These are phyloP conservation scores for Dinomys branickii DNA, from an alignment of 2,113 vertebrate genomes.

Conservation along the genomic window DNA sequence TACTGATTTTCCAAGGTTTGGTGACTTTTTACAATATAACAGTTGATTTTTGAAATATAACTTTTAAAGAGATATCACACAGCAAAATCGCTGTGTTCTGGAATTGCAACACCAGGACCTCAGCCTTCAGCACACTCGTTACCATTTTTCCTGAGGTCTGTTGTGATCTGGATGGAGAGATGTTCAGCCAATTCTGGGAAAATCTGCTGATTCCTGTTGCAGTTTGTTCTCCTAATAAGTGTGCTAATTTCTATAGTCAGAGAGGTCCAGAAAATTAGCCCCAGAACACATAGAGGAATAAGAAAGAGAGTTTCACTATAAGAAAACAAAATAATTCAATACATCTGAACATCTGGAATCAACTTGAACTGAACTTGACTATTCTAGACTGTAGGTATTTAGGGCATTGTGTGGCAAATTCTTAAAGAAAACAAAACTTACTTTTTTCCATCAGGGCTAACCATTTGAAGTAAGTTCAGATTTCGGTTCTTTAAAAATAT, in stretches of 20 bases:
- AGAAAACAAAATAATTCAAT: constrained; percentile 49
- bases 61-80: neutral
- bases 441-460: neutral
- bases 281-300: neutral
- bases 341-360: constrained; percentile 57
- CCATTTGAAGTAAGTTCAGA: constrained; percentile 27
- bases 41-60: constrained; percentile 19
- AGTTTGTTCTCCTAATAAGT: neutral
- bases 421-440: constrained; percentile 52
- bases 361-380: constrained; percentile 37
- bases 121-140: neutral
- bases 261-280: neutral
- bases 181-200: neutral
- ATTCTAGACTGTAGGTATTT: constrained; percentile 40
- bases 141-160: neutral
- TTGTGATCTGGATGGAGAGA: neutral
- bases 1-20: neutral
- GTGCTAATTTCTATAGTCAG: neutral
- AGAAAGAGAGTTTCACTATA: constrained; percentile 6
- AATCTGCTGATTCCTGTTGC: neutral
- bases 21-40: neutral
- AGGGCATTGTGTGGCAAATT: constrained; percentile 31
- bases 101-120: neutral
- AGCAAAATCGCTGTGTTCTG: neutral
- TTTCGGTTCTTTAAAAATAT: constrained; percentile 41